A percentile compares a stretch with the other conserved stretches of the same genome.
These are phyloP conservation scores for Gymnarchus niloticus DNA, from an alignment of 2,113 vertebrate genomes.

Conservation along the genomic window DNA sequence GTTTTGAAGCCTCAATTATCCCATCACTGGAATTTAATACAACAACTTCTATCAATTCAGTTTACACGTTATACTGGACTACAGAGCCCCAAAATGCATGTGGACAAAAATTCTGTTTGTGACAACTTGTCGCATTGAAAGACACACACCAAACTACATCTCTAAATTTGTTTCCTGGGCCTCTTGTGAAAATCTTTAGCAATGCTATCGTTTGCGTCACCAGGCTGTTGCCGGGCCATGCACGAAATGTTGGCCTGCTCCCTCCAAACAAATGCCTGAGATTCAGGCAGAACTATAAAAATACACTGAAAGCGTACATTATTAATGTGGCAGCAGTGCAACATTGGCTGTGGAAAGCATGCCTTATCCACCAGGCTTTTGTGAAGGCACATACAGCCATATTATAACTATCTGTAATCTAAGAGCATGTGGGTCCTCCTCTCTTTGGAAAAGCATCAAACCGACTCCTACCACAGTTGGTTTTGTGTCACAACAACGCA, in stretches of 20 bases:
- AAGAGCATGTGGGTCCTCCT: not conserved
- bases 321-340: not conserved
- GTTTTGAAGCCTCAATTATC: no score
- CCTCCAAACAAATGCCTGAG: not conserved
- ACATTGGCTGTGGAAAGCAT: not conserved
- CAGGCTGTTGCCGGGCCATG: not conserved
- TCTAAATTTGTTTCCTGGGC: not conserved
- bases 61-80: not conserved
- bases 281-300: constrained; percentile 4
- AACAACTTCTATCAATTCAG: not conserved
- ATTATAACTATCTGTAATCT: not conserved
- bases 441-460: not conserved
- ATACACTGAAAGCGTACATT: not conserved
- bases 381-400: not conserved
- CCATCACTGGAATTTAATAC: not conserved
- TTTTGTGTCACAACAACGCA: not conserved
- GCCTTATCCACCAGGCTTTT: not conserved
- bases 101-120: not conserved
- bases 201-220: not conserved
- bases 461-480: not conserved
- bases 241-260: not conserved
- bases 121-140: not conserved
- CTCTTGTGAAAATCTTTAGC: not conserved
- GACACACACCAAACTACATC: not conserved
- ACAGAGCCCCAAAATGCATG: not conserved